These are phyloP conservation scores for Acleris cristana DNA, from an alignment of 2,888 invertebrate genomes.

Conservation along the genomic window DNA sequence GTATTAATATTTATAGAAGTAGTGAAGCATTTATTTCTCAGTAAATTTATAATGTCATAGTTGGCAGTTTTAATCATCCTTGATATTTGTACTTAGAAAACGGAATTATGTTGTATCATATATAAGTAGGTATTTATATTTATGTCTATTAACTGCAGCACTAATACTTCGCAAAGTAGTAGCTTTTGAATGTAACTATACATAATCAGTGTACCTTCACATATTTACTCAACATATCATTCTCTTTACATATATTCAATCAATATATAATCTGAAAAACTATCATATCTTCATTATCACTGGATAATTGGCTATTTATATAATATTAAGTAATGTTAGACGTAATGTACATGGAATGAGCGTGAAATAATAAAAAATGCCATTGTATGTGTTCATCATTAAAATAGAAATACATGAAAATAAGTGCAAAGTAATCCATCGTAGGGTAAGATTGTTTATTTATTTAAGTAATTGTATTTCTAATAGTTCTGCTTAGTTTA, in stretches of 20 bases:
- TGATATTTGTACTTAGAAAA: constrained; percentile 3
- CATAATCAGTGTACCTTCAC: constrained; percentile 33
- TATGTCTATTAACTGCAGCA: constrained; percentile 13
- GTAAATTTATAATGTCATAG: too few species aligned
- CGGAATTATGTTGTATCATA: not conserved
- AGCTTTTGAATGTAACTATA: constrained; percentile 18
- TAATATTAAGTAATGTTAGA: constrained; percentile 14
- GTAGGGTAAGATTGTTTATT: too few species aligned
- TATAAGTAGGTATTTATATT: not conserved
- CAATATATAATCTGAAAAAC: constrained; percentile 12
- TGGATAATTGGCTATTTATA: constrained; percentile 19
- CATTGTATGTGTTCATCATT: constrained; percentile 72
- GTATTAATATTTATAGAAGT: not conserved
- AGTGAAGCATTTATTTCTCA: not conserved
- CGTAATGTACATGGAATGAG: constrained; percentile 43
- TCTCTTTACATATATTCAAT: too few species aligned
- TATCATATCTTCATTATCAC: constrained; percentile 28
- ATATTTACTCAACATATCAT: constrained; percentile 37
- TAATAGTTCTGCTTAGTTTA: too few species aligned
- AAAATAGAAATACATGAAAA: constrained; percentile 41
- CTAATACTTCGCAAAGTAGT: constrained; percentile 12
- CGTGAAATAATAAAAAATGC: constrained; percentile 55
- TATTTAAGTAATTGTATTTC: too few species aligned
- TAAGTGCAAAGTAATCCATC: constrained; percentile 16
- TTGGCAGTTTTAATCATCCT: not conserved